phyloP scores from a whole-genome alignment of 2,888 invertebrate genomes.

The Pandemis cinnamomeana region DNA sequence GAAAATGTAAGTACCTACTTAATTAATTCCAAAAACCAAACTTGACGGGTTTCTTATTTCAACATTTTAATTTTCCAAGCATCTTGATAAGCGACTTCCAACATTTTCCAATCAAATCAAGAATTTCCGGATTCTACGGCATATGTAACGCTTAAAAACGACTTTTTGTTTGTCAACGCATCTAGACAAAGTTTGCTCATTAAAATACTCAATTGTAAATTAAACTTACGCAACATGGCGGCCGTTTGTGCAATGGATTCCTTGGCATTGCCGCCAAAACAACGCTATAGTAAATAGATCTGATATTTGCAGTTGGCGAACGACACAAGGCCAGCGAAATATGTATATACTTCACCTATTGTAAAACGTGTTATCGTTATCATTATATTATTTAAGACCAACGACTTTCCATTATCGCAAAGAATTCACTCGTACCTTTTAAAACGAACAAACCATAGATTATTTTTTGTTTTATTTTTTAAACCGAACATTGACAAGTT shows the following conservation, averaged over 20 bases:
- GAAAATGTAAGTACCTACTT: constrained; percentile 51
- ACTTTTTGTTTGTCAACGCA: constrained; percentile 6
- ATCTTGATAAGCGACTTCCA: constrained; percentile 2
- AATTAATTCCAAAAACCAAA: background rate
- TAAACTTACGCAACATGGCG: constrained; percentile 48
- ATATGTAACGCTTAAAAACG: constrained; percentile 23
- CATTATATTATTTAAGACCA: constrained; percentile 34
- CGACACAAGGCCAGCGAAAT: constrained; percentile 46
- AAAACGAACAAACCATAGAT: constrained; percentile 34
- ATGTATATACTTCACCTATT: constrained; percentile 30
- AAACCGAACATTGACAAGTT: constrained; percentile 15
- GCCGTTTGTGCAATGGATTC: constrained; percentile 53
- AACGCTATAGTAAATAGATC: constrained; percentile 53
- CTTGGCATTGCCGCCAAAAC: constrained; percentile 63
- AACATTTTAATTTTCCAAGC: constrained; percentile 4
- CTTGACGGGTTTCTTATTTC: background rate
- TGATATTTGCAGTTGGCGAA: constrained; percentile 56
- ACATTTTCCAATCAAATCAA: constrained; percentile 29
- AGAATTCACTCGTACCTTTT: background rate
- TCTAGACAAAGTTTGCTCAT: constrained; percentile 32
- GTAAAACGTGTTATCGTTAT: constrained; percentile 38
- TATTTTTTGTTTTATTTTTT: constrained; percentile 28
- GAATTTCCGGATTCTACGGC: constrained; percentile 36
- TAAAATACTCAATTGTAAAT: constrained; percentile 36
- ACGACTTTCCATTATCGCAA: constrained; percentile 30